phyloP scores from a whole-genome alignment of 2,888 invertebrate species.

The Nephrotoma guestfalica region DNA sequence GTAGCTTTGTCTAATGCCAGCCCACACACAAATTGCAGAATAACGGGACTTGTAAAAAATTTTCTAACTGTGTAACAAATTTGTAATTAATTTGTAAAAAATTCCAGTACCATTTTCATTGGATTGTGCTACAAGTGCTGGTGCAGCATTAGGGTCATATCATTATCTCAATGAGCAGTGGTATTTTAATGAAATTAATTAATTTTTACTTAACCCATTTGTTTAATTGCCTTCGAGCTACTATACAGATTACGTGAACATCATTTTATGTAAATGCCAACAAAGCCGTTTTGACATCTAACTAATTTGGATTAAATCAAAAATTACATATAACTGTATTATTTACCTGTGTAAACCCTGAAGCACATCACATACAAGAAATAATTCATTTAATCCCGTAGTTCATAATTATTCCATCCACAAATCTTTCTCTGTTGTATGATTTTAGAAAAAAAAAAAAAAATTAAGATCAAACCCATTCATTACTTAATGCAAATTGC shows the following conservation, averaged over 20 bases:
- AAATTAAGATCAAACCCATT: neutral
- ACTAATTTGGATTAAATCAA: neutral
- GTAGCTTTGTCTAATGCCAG: too few species aligned
- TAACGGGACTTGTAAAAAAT: too few species aligned
- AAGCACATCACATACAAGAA: neutral
- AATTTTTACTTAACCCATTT: too few species aligned
- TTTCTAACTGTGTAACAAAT: too few species aligned
- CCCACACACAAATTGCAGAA: too few species aligned
- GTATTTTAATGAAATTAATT: too few species aligned
- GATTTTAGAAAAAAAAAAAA: neutral
- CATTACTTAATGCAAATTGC: neutral
- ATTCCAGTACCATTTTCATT: too few species aligned
- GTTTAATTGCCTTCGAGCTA: too few species aligned
- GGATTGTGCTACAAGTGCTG: too few species aligned
- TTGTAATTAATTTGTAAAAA: too few species aligned
- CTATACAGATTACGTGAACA: neutral
- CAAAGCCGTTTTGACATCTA: neutral
- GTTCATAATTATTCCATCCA: neutral
- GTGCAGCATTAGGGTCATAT: too few species aligned
- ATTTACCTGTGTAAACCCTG: neutral
- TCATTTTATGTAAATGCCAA: neutral
- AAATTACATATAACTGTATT: neutral
- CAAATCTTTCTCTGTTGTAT: neutral
- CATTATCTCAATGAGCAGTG: too few species aligned
- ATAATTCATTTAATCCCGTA: neutral